Percentiles rank a stretch among this genome's conserved stretches.
Conservation (phyloP, 30 jellyfish, hydroid and myxozoan species). For the Sanderia malayensis region DNA sequence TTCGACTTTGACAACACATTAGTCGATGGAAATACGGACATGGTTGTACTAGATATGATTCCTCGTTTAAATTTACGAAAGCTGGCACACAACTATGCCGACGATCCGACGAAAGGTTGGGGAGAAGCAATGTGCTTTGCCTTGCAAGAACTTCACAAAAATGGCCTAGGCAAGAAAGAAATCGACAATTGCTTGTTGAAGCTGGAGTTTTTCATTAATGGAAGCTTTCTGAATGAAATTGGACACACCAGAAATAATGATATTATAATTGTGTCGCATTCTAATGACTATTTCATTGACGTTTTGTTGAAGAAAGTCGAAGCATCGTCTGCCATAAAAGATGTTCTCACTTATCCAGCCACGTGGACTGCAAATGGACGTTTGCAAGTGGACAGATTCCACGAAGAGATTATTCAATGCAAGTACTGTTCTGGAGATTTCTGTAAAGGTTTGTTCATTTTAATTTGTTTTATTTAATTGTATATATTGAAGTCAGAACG, state of each 20-base stretch:
- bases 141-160: slow-evolving; percentile 5
- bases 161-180: slow-evolving; percentile 11
- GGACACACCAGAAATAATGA: slow-evolving; percentile 5
- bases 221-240: slow-evolving; percentile 1
- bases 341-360: slow-evolving; percentile 38
- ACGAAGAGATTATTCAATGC: slow-evolving; percentile 22
- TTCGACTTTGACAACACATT: slow-evolving; percentile 68
- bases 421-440: slow-evolving; percentile 45
- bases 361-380: slow-evolving; percentile 36
- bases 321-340: slow-evolving; percentile 6
- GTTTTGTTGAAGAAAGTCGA: slow-evolving; percentile 17
- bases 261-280: slow-evolving; percentile 44
- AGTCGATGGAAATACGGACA: slow-evolving; percentile 55
- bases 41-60: slow-evolving; percentile 24
- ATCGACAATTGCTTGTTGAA: slow-evolving; percentile 20
- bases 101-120: slow-evolving; percentile 41
- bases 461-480: too few species aligned
- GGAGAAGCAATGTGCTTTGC: slow-evolving; percentile 52
- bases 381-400: slow-evolving; percentile 30
- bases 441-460: slow-evolving; percentile 67
- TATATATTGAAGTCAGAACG: too few species aligned
- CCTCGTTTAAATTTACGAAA: slow-evolving; percentile 5
- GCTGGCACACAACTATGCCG: not conserved
- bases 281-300: slow-evolving; percentile 59
- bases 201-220: slow-evolving; percentile 13